phyloP scores from a whole-genome alignment of 2,113 vertebrate genomes.

The Cercopithecus mona region DNA sequence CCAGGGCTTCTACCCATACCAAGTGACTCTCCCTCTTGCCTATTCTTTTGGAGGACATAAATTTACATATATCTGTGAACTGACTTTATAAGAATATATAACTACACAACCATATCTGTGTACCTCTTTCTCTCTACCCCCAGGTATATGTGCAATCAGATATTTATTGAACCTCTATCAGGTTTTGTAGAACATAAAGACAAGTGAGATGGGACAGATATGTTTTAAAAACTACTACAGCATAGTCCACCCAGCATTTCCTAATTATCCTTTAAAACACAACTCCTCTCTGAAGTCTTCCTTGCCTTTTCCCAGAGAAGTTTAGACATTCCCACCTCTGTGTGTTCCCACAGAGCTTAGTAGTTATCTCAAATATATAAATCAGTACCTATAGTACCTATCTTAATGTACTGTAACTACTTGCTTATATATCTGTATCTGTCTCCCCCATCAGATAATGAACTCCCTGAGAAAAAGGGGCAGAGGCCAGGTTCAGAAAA shows the following conservation, averaged over 20 bases:
- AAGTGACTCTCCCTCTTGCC: not conserved
- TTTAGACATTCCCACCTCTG: not conserved
- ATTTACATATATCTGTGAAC: not conserved
- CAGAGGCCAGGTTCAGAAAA: constrained; percentile 29
- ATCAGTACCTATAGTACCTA: not conserved
- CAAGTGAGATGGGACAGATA: not conserved
- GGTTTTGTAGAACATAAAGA: constrained; percentile 24
- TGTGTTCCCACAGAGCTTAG: not conserved
- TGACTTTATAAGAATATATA: constrained; percentile 22
- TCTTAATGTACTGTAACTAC: not conserved
- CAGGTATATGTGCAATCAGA: not conserved
- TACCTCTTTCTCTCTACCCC: not conserved
- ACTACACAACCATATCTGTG: not conserved
- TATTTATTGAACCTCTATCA: not conserved
- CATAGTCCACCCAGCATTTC: not conserved
- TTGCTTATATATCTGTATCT: not conserved
- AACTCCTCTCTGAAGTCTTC: not conserved
- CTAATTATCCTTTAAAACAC: constrained; percentile 24
- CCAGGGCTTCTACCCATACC: not conserved
- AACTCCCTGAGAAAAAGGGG: not conserved
- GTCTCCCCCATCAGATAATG: not conserved
- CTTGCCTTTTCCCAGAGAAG: not conserved
- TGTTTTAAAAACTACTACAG: not conserved
- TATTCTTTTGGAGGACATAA: not conserved
- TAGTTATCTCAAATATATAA: not conserved